A percentile compares a stretch with the other conserved stretches of the same genome.
Evolutionary conservation across 2,888 invertebrate species (phyloP).

Genomic region (Drosophila subquinaria): DNA sequence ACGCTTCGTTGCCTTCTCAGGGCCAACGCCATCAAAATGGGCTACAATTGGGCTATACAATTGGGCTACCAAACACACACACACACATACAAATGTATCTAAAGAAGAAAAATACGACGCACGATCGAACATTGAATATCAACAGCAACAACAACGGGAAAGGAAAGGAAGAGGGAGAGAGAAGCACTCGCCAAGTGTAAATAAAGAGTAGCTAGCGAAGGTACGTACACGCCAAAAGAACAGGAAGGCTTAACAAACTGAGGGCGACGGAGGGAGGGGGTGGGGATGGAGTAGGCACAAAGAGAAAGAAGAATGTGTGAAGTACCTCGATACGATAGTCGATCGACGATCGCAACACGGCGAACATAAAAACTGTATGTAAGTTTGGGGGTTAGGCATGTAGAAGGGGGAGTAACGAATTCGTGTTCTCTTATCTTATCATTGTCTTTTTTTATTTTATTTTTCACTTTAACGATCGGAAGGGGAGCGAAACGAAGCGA

Average conservation of each 20-base stretch:
- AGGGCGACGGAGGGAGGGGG: conserved; percentile 9
- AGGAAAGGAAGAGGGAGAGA: conserved; percentile 11
- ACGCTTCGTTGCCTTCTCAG: conserved; percentile 63
- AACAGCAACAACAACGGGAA: conserved; percentile 10
- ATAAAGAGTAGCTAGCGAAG: conserved; percentile 52
- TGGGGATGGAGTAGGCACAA: not conserved
- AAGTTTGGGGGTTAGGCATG: not conserved
- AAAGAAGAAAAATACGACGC: conserved; percentile 27
- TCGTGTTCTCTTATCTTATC: conserved; percentile 57
- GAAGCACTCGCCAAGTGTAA: conserved; percentile 47
- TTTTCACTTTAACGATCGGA: conserved; percentile 10
- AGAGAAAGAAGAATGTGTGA: conserved; percentile 45
- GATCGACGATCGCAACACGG: conserved; percentile 8
- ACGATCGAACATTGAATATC: conserved; percentile 48
- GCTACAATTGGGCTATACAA: conserved; percentile 73
- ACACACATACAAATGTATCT: conserved; percentile 14
- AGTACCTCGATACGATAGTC: conserved; percentile 40
- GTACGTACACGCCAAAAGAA: conserved; percentile 38
- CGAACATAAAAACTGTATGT: conserved; percentile 19
- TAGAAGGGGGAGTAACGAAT: conserved; percentile 13
- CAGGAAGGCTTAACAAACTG: conserved; percentile 68
- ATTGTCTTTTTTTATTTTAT: conserved; percentile 39
- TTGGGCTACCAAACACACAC: conserved; percentile 58
- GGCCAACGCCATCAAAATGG: conserved; percentile 65
- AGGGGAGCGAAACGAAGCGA: not conserved